A percentile compares a stretch with the other conserved stretches of the same genome.
phyloP scores from a whole-genome alignment of 2,113 vertebrate genomes.

The Nothocercus julius region DNA sequence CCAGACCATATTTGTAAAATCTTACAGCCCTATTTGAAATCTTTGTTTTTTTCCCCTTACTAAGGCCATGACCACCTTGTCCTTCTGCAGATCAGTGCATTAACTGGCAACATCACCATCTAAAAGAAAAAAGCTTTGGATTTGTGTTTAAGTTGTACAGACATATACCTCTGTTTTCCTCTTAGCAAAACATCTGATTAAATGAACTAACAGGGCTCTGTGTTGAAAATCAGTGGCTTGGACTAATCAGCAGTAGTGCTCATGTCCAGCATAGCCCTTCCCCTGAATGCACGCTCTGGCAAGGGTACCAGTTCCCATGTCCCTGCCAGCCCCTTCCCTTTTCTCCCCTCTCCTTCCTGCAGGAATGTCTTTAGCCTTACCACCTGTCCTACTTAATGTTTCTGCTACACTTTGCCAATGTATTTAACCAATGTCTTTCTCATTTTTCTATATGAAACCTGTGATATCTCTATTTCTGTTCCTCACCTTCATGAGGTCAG shows the following conservation, averaged over 20 bases:
- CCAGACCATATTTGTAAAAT: neutral
- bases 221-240: neutral
- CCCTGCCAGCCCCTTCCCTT: neutral
- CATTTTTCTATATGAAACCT: neutral
- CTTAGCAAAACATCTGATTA: neutral
- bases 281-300: neutral
- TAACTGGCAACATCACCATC: neutral
- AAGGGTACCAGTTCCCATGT: neutral
- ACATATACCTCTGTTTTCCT: neutral
- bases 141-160: neutral
- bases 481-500: neutral
- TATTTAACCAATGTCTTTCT: neutral
- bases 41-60: neutral
- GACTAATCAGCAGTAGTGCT: neutral
- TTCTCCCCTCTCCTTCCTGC: neutral
- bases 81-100: neutral
- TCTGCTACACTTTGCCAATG: neutral
- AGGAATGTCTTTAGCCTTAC: neutral
- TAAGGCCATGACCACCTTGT: neutral
- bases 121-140: neutral
- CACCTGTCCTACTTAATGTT: neutral
- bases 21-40: neutral
- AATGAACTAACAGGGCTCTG: neutral
- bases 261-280: neutral
- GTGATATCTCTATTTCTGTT: neutral